These are phyloP conservation scores for Naja naja DNA, from an alignment of 2,113 vertebrate species.

Conservation along the genomic window DNA sequence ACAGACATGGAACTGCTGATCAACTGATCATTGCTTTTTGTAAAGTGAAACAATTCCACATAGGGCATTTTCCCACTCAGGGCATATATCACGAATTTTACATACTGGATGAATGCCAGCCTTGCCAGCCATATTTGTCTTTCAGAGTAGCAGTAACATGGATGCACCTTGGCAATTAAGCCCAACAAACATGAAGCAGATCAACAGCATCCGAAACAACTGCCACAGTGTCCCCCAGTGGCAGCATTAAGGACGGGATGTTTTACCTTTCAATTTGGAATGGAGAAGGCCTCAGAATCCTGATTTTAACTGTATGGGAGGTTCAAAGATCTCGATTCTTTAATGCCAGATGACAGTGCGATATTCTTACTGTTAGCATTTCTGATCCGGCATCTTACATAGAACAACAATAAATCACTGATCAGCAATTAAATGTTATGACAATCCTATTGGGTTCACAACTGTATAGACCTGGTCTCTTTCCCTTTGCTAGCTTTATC, in stretches of 20 bases:
- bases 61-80: not conserved
- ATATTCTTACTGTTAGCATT: constrained; percentile 20
- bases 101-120: not conserved
- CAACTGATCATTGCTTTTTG: not conserved
- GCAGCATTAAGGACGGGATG: not conserved
- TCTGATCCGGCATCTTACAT: constrained; percentile 29
- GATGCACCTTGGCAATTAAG: not conserved
- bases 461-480: constrained; percentile 21
- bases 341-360: constrained; percentile 37
- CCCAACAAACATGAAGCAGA: not conserved
- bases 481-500: constrained; percentile 38
- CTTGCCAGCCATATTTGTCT: not conserved
- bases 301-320: constrained; percentile 49
- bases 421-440: constrained; percentile 38
- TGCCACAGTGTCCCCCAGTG: not conserved
- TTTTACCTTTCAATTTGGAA: constrained; percentile 43
- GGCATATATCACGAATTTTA: not conserved
- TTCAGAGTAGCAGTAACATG: not conserved
- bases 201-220: not conserved
- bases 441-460: constrained; percentile 31
- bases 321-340: constrained; percentile 28
- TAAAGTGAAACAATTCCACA: not conserved
- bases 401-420: constrained; percentile 44
- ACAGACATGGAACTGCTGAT: not conserved
- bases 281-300: constrained; percentile 26